phyloP scores from a whole-genome alignment of 2,113 vertebrate genomes.

The Oceanites oceanicus region DNA sequence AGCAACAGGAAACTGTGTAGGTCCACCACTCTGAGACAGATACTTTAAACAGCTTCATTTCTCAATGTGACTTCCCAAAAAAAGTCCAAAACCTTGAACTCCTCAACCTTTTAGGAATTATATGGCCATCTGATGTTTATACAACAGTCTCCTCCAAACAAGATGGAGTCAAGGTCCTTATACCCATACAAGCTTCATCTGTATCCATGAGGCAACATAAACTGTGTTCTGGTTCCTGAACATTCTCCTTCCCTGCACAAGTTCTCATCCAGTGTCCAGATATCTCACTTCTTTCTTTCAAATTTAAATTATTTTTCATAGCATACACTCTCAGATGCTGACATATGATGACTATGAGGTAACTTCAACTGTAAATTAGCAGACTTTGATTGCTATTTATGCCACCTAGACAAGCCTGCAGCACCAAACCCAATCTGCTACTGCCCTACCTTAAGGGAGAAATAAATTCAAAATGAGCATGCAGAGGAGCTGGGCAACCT shows the following conservation, averaged over 20 bases:
- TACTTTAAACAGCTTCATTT: not conserved
- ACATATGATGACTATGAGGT: not conserved
- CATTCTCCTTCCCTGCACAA: not conserved
- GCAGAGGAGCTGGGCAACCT: not conserved
- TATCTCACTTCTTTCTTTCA: not conserved
- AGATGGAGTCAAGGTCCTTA: not conserved
- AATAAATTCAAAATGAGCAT: not conserved
- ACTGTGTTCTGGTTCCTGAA: not conserved
- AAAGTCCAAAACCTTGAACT: not conserved
- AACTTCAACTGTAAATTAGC: not conserved
- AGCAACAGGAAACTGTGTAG: not conserved
- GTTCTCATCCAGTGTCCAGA: not conserved
- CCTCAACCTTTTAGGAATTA: not conserved
- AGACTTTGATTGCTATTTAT: not conserved
- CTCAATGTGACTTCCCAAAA: not conserved
- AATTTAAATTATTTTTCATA: not conserved
- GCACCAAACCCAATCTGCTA: not conserved
- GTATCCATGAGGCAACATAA: not conserved
- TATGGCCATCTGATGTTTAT: not conserved
- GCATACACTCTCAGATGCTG: not conserved
- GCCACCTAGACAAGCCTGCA: not conserved
- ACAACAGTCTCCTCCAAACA: not conserved
- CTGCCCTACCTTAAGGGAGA: not conserved
- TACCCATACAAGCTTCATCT: not conserved
- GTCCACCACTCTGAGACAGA: not conserved